Conservation (phyloP, 2,888 invertebrate species). For the Camponotus fellah region DNA sequence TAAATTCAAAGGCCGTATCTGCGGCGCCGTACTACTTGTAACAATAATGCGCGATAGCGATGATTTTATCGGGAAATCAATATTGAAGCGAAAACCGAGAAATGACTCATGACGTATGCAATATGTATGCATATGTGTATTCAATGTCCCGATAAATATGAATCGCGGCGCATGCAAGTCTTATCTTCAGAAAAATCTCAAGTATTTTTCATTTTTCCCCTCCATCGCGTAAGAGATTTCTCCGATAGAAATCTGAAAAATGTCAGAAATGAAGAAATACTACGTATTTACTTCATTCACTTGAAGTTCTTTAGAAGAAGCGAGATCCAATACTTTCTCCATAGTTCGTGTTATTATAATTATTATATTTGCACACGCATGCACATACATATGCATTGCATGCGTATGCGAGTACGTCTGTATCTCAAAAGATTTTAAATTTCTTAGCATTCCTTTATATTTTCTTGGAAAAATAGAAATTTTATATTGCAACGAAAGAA, state of each 20-base stretch:
- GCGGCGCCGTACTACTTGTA: background rate
- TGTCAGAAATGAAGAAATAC: background rate
- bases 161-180: background rate
- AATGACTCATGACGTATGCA: slow-evolving; percentile 5
- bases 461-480: background rate
- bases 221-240: slow-evolving; percentile 14
- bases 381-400: background rate
- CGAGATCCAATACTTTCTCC: background rate
- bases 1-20: background rate
- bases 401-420: background rate
- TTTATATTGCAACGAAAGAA: background rate
- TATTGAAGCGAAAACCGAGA: slow-evolving; percentile 14
- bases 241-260: background rate
- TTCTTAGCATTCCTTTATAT: background rate
- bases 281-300: slow-evolving; percentile 10
- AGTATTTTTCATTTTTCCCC: slow-evolving; percentile 27
- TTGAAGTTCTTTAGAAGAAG: background rate
- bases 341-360: background rate
- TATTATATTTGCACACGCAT: too few species aligned
- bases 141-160: background rate
- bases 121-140: background rate
- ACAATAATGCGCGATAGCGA: slow-evolving; percentile 19
- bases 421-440: background rate
- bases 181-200: slow-evolving; percentile 27
- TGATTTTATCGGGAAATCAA: slow-evolving; percentile 24